Evolutionary conservation across 2,113 vertebrate species (phyloP).

Genomic region (Collichthys lucidus): DNA sequence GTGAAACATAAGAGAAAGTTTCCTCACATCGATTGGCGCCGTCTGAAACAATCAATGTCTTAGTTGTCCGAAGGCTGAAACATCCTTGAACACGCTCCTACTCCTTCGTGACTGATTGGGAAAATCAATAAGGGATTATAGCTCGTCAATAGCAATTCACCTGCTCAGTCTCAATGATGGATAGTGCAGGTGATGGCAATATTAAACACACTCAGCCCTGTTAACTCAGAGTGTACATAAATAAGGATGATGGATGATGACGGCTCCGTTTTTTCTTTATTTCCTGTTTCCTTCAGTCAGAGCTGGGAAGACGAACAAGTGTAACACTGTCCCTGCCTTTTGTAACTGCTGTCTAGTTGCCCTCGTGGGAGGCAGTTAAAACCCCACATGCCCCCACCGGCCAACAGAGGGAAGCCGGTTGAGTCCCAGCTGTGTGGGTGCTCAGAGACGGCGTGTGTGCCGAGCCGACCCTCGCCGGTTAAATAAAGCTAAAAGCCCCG

Average conservation of each 20-base stretch:
- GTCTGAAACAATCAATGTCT: constrained; percentile 46
- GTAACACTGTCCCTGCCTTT: constrained; percentile 16
- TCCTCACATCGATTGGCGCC: constrained; percentile 56
- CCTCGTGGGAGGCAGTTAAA: constrained; percentile 59
- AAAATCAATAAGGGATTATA: constrained; percentile 60
- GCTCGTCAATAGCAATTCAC: constrained; percentile 41
- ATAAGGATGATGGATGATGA: constrained; percentile 2
- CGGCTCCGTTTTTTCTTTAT: background rate
- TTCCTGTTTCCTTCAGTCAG: background rate
- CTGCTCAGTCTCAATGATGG: constrained; percentile 26
- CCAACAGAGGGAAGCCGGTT: constrained; percentile 26
- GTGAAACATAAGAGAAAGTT: constrained; percentile 35
- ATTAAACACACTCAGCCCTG: constrained; percentile 1
- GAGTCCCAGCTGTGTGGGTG: constrained; percentile 52
- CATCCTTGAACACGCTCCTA: constrained; percentile 49
- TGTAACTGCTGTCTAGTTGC: constrained; percentile 42
- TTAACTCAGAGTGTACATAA: constrained; percentile 1
- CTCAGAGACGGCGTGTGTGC: constrained; percentile 11
- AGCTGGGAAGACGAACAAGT: constrained; percentile 19
- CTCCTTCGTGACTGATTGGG: constrained; percentile 51
- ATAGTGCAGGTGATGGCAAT: background rate
- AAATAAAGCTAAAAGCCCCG: constrained; percentile 71
- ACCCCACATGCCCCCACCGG: constrained; percentile 41
- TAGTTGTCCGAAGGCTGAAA: constrained; percentile 40
- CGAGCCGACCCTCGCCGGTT: constrained; percentile 40